Percentiles rank a stretch among this genome's conserved stretches.
Conservation (phyloP, 2,888 invertebrate species). For the Lysandra bellargus region DNA sequence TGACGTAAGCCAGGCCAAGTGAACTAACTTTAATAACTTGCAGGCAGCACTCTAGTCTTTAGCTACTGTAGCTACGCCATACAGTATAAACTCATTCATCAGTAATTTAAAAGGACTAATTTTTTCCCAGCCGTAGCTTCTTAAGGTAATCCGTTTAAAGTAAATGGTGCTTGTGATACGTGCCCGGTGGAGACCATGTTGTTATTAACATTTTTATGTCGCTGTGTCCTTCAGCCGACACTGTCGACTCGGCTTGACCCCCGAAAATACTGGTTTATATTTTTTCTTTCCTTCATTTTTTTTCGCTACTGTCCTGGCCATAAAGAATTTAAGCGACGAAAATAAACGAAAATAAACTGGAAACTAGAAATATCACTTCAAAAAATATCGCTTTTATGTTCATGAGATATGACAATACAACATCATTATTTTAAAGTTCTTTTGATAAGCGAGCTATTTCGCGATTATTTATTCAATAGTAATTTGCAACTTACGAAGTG, state of each 20-base stretch:
- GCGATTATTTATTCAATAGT: too few relatives aligned
- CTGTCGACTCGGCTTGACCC: not conserved
- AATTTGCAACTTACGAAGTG: too few relatives aligned
- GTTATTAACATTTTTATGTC: slow-evolving; percentile 1
- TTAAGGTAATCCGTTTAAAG: not conserved
- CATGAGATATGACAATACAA: not conserved
- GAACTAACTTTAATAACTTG: too few relatives aligned
- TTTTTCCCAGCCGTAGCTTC: not conserved
- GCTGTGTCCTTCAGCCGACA: slow-evolving; percentile 10
- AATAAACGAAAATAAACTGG: not conserved
- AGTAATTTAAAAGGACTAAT: not conserved
- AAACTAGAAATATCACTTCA: not conserved
- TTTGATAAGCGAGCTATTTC: not conserved
- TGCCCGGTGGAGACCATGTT: not conserved
- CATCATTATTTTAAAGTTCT: not conserved
- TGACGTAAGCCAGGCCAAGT: not conserved
- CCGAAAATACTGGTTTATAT: slow-evolving; percentile 14
- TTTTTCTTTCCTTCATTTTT: not conserved
- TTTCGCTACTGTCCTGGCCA: not conserved
- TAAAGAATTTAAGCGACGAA: not conserved
- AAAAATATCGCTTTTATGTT: not conserved
- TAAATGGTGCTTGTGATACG: not conserved
- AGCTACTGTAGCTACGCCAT: not conserved
- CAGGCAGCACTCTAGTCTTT: too few relatives aligned
- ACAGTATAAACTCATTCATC: not conserved